Percentiles rank a stretch among this genome's conserved stretches.
These are phyloP conservation scores for Lagenorhynchus albirostris DNA, from an alignment of 2,113 vertebrate species.

Conservation along the genomic window DNA sequence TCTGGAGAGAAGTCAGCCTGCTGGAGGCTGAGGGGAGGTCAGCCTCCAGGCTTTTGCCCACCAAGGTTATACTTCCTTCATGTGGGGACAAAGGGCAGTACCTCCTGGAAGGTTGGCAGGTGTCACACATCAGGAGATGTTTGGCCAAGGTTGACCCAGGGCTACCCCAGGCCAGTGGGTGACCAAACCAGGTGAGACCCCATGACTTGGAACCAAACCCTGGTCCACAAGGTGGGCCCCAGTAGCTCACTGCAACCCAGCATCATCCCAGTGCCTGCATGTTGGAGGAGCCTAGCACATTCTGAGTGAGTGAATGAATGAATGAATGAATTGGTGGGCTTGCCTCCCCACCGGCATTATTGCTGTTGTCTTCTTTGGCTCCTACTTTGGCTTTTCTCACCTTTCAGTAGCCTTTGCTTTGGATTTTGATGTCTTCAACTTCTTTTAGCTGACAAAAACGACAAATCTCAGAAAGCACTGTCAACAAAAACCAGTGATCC, in stretches of 20 bases:
- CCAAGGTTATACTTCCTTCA: background rate
- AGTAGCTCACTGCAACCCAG: background rate
- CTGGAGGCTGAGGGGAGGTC: background rate
- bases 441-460: background rate
- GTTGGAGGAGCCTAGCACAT: background rate
- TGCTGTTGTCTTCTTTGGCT: background rate
- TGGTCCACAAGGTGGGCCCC: accelerated
- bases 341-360: background rate
- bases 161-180: background rate
- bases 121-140: background rate
- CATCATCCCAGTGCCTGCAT: too few relatives aligned
- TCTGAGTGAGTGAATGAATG: background rate
- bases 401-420: background rate
- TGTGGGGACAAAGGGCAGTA: background rate
- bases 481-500: background rate
- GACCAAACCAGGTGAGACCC: background rate
- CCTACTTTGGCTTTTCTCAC: background rate
- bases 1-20: background rate
- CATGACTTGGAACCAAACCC: background rate
- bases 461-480: background rate
- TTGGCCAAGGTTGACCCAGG: background rate
- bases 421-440: background rate
- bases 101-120: too few relatives aligned
- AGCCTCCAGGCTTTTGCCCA: too few relatives aligned
- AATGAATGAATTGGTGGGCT: background rate